Evolutionary conservation across 1,140 invertebrate genomes (phyloP), one percentile per base, ranked within the genome.

Genomic region (Monomorium pharaonis): DNA sequence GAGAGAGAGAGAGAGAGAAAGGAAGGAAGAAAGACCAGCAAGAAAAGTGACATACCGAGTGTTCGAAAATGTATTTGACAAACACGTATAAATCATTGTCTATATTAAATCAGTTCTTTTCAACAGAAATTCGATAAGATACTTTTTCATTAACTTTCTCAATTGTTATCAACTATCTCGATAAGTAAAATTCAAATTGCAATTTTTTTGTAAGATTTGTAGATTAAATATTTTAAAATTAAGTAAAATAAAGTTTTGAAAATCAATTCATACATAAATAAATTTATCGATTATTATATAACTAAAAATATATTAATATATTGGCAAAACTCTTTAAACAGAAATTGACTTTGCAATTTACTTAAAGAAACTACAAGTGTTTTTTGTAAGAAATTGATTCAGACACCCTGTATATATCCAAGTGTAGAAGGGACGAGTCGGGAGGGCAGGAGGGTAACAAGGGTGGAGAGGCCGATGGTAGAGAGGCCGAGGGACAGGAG

Each of bases 351-450:
- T 16, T 3, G 14, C 14, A 58, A 27, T 18, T 80, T 42, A 21
- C n/a, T 51, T 18, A 70, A 58, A 69, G 14, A 44, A 58, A 44
- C n/a, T 5, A 2, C n/a, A 47, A n/a, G 27, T 9, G 18, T 47
- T 72, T 42, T 18, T 56, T 24, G 37, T 18, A 47, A 74, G 37
- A 74, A 72, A 21, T 81, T 70, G 24, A 70, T 27, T 30, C 27
- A n/a, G 27, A 24, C 78, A 83, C 51, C 78, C 78, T 9, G 51
- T 83, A 83, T 30, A 83, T 69, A 33, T 58, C 14, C 47, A 10
- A 81, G 63, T 33, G 33, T 24, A 0, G 51, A 47, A 33, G 75
- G 3, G 49, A 44, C 33, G 63, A 62, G 21, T 18, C 3, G 60
- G 16, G 51, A 74, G 54, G 27, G 67, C 51, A 42, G 24, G 80